Evolutionary conservation across 2,888 invertebrate genomes (phyloP).

Genomic region (Perithous albicinctus): DNA sequence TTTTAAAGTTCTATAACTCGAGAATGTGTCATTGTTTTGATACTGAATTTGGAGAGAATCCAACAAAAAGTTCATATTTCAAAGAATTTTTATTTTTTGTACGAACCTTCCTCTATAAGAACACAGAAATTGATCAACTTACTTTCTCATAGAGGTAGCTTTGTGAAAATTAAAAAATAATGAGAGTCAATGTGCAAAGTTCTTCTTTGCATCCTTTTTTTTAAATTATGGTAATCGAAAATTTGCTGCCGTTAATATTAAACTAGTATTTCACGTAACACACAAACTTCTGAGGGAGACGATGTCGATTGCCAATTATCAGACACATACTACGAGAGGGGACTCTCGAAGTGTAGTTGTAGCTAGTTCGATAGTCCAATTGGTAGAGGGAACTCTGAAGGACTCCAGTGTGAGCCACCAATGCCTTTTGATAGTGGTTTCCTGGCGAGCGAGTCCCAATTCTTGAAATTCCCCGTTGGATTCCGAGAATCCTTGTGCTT

Average conservation of each 20-base stretch:
- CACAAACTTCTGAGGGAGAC: background rate
- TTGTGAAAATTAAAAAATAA: too few species aligned
- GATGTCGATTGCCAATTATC: slow-evolving; percentile 42
- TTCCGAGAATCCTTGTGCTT: slow-evolving; percentile 50
- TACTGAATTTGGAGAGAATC: too few species aligned
- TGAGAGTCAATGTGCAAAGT: too few species aligned
- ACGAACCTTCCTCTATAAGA: too few species aligned
- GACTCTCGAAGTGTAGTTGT: slow-evolving; percentile 24
- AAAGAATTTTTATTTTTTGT: too few species aligned
- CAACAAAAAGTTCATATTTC: too few species aligned
- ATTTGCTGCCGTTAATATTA: background rate
- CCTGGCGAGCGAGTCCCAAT: slow-evolving; percentile 46
- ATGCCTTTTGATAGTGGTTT: slow-evolving; percentile 50
- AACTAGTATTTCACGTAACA: background rate
- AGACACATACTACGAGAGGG: slow-evolving; percentile 4
- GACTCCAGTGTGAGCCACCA: slow-evolving; percentile 1
- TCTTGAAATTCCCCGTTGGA: slow-evolving; percentile 58
- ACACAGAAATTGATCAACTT: too few species aligned
- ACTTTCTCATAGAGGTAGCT: too few species aligned
- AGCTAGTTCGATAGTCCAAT: slow-evolving; percentile 44
- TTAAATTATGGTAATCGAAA: background rate
- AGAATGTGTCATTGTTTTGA: too few species aligned
- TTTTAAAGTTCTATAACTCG: too few species aligned
- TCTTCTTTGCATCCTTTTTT: too few species aligned
- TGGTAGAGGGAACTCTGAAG: slow-evolving; percentile 27